These are phyloP conservation scores for Cairina moschata DNA, from an alignment of 2,113 vertebrate species.

Conservation along the genomic window DNA sequence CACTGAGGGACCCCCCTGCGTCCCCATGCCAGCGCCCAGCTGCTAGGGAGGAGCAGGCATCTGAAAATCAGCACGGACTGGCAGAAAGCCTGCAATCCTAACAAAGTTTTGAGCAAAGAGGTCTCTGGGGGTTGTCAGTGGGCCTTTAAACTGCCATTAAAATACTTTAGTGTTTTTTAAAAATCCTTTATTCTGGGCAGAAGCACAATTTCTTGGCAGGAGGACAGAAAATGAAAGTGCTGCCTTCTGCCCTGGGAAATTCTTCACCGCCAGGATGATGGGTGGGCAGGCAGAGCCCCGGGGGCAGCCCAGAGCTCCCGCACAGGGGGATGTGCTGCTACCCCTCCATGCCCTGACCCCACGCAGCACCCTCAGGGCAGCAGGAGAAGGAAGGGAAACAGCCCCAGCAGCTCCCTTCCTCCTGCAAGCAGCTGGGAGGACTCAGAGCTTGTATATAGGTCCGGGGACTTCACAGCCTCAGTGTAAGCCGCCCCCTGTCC, in stretches of 20 bases:
- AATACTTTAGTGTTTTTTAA: slow-evolving; percentile 63
- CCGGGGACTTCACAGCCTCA: neutral
- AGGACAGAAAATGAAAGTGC: slow-evolving; percentile 3
- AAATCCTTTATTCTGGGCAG: slow-evolving; percentile 63
- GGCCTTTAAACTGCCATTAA: slow-evolving; percentile 64
- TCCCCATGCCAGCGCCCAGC: neutral
- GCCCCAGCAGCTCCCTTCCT: neutral
- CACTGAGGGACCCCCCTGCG: neutral
- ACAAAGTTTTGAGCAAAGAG: slow-evolving; percentile 43
- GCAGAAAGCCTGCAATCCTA: neutral
- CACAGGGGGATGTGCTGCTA: neutral
- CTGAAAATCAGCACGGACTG: neutral
- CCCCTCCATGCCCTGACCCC: neutral
- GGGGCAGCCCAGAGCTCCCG: neutral
- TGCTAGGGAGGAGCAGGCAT: neutral
- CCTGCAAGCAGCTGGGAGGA: neutral
- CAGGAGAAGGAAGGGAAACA: neutral
- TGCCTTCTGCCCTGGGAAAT: slow-evolving; percentile 50
- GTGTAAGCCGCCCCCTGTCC: accelerated
- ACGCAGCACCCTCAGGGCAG: accelerated
- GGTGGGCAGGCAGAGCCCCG: neutral
- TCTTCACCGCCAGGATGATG: neutral
- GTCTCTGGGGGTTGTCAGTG: slow-evolving; percentile 6
- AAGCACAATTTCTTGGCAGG: slow-evolving; percentile 63
- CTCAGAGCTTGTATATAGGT: accelerated